Base-by-base conservation (phyloP, 2,888 invertebrate genomes). In the Tetranychus truncatus region DNA sequence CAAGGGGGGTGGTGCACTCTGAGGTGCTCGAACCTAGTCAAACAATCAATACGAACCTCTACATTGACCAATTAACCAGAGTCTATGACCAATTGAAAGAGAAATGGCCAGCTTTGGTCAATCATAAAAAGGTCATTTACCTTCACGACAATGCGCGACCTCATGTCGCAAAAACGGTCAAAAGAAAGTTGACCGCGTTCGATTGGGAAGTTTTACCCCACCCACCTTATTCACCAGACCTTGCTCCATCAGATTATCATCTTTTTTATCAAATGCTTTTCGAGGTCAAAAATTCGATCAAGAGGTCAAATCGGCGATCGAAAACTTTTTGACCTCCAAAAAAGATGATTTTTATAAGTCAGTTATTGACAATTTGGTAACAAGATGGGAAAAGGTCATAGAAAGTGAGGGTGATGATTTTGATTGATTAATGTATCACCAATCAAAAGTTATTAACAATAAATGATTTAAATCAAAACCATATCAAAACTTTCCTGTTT, bases 121-220 rank as follows among this genome's bases (percentile, higher is more conserved):
- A 74, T 44, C 74, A 75, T 11, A 11, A 9, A 55, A 55, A 55
- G 55, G 75, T 77, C 11, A 66, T 76, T 67, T 71, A 78, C 24
- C n/a, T n/a, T n/a, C n/a, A n/a, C n/a, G 77, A 79, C 72, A 78
- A 79, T 75, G 78, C 78, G 9, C 76, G 73, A 72, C 76, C 77
- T 71, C 78, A 79, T 71, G 77, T n/a, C 76, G 74, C 76, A 66
- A 79, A 73, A 71, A 46, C 76, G 72, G 80, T 78, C 75, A 76
- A 66, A 72, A 72, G 65, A 75, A 77, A 65, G 72, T 55, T 75
- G 69, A n/a, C 45, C 72, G 71, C 55, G 66, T 67, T 73, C 69
- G 72, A 21, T 72, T 74, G 76, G 79, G 76, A 78, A 73, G 73
- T 79, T 15, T 71, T 79, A 45, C 74, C 76, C 11, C 79, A 79